phyloP scores from a whole-genome alignment of 2,113 vertebrate species.

The Sinocyclocheilus grahami region DNA sequence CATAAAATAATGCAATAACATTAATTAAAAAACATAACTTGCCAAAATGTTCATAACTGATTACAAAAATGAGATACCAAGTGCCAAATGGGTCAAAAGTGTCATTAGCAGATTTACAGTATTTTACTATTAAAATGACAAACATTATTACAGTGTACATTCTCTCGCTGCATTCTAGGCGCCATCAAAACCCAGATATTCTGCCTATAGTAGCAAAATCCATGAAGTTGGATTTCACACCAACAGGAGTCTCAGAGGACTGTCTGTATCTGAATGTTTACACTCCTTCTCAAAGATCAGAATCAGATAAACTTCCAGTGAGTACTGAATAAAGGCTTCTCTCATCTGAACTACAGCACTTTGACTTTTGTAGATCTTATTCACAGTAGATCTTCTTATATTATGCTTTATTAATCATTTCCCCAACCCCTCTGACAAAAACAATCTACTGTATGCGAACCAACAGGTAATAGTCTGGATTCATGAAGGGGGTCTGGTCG shows the following conservation, averaged over 20 bases:
- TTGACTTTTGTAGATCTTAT: neutral
- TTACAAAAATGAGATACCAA: no score
- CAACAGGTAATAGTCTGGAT: conserved; percentile 86
- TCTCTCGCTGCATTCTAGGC: conserved; percentile 59
- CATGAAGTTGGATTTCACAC: neutral
- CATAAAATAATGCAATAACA: no score
- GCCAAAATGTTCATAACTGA: no score
- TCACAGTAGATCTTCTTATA: no score
- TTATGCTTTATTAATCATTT: neutral
- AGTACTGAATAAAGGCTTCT: conserved; percentile 39
- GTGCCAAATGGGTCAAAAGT: no score
- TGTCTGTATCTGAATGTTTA: conserved; percentile 79
- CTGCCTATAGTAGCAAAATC: accelerated
- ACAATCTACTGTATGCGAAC: neutral
- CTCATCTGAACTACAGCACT: neutral
- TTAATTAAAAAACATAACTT: no score
- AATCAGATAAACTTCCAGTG: conserved; percentile 67
- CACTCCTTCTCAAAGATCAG: conserved; percentile 62
- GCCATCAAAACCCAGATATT: conserved; percentile 58
- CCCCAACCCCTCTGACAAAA: neutral
- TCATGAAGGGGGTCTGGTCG: conserved; percentile 78
- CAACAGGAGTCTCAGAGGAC: conserved; percentile 72
- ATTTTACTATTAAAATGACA: neutral
- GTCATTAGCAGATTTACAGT: no score
- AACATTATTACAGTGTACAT: neutral